Base-by-base conservation (phyloP, 2,888 invertebrate genomes). In the Perdita meconis region DNA sequence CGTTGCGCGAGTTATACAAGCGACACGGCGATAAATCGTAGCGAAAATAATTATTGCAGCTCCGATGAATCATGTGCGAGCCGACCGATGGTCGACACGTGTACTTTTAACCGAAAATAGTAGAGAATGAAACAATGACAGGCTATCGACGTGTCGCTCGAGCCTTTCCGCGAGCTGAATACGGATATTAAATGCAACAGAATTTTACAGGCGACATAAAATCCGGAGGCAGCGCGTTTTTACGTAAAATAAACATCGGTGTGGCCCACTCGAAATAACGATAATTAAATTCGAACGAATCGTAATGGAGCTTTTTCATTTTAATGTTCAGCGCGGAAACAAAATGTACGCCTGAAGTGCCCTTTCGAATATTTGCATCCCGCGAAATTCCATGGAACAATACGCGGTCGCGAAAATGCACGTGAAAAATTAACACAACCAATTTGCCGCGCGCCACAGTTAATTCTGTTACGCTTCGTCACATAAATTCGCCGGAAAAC, bases 371-470 rank as follows among this genome's bases (percentile, higher is more conserved):
- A 84, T 84, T 84, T 84, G 82, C 80, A 70, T 69, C 64, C 64
- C 73, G 79, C 76, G 75, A 78, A 84, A 82, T 82, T 84, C 80
- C 79, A 75, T 77, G 79, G 77, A 80, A 84, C 82, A 84, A 84
- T 82, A 81, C 81, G 81, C 66, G 80, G 80, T 72, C 84, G 72
- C 70, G 81, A 83, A 84, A 84, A 84, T 83, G 84, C 82, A 84
- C 73, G 82, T 84, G 85, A 82, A 84, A 84, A 84, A 84, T 84
- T 84, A 84, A 84, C 84, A 82, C 84, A 80, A 72, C 80, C 84
- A 84, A 84, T 84, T 84, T 84, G 78, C 84, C 74, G 70, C 72
- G 84, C 80, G 83, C 79, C 71, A 69, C 73, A 68, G 78, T 82
- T 77, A 82, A 82, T 82, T 82, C 84, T 83, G 84, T 80, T 82